These are phyloP conservation scores for Hylomyscus alleni DNA, from an alignment of 2,797 vertebrate genomes.

Conservation along the genomic window DNA sequence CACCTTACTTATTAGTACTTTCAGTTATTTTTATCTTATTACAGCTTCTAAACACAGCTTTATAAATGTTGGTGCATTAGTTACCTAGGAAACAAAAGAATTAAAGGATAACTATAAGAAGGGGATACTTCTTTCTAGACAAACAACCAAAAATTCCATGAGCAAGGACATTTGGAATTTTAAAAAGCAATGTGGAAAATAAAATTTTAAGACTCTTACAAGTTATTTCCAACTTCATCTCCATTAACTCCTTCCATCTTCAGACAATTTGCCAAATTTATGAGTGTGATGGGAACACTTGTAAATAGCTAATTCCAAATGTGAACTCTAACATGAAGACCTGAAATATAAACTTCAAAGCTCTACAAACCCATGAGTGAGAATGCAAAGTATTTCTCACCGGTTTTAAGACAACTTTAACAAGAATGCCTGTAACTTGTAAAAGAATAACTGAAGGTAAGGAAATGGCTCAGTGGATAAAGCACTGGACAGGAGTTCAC, in stretches of 20 bases:
- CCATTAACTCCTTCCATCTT: not conserved
- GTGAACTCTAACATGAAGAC: conserved; percentile 34
- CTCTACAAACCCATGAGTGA: not conserved
- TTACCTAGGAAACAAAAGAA: conserved; percentile 28
- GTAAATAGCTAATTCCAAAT: conserved; percentile 59
- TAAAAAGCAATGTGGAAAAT: conserved; percentile 46
- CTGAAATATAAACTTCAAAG: not conserved
- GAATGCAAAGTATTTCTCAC: not conserved
- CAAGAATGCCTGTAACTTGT: not conserved
- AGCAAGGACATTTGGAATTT: not conserved
- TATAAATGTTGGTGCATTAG: not conserved
- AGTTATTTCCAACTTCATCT: conserved; percentile 58
- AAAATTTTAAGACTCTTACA: not conserved
- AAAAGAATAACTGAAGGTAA: not conserved
- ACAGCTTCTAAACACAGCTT: conserved; percentile 19
- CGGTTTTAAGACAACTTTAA: conserved; percentile 44
- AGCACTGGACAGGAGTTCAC: not conserved
- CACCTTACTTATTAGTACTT: not conserved
- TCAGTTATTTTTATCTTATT: conserved; percentile 24
- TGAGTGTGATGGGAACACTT: not conserved
- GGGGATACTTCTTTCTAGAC: not conserved
- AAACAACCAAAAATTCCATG: conserved; percentile 7
- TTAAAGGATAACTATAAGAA: conserved; percentile 6
- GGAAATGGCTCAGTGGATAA: not conserved
- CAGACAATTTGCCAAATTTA: not conserved